A percentile compares a stretch with the other conserved stretches of the same genome.
These are phyloP conservation scores for Delphinapterus leucas DNA, from an alignment of 2,113 vertebrate genomes.

Conservation along the genomic window DNA sequence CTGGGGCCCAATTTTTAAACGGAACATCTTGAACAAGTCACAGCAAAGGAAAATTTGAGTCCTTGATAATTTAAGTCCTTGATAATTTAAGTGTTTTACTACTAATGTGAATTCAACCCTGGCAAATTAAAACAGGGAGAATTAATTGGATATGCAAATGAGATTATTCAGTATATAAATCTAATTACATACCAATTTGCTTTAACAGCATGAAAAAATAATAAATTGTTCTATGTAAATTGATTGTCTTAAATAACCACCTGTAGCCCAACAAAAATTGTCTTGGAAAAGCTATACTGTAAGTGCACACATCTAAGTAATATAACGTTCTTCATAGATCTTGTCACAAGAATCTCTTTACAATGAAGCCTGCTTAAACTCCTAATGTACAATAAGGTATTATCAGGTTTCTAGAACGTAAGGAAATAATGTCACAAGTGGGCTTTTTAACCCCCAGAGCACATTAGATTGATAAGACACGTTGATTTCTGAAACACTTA, in stretches of 20 bases:
- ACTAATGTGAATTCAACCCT: conserved; percentile 86
- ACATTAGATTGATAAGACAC: conserved; percentile 9
- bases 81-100: conserved; percentile 83
- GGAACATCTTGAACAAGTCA: conserved; percentile 79
- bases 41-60: conserved; percentile 75
- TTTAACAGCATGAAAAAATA: conserved; percentile 85
- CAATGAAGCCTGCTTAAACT: background rate
- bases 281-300: conserved; percentile 45
- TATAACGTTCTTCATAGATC: background rate
- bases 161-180: conserved; percentile 91
- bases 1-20: conserved; percentile 69
- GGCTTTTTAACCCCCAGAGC: background rate
- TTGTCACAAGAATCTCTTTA: conserved; percentile 4
- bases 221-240: conserved; percentile 81
- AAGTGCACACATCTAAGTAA: conserved; percentile 9
- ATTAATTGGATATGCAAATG: conserved; percentile 92
- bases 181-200: conserved; percentile 89
- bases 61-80: conserved; percentile 82
- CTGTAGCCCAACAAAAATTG: conserved; percentile 77
- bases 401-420: background rate
- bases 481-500: background rate
- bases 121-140: conserved; percentile 89
- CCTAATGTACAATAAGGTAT: background rate
- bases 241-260: conserved; percentile 81
- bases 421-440: background rate